phyloP scores from a whole-genome alignment of 2,797 vertebrate genomes.

The Triplophysa bombifrons region DNA sequence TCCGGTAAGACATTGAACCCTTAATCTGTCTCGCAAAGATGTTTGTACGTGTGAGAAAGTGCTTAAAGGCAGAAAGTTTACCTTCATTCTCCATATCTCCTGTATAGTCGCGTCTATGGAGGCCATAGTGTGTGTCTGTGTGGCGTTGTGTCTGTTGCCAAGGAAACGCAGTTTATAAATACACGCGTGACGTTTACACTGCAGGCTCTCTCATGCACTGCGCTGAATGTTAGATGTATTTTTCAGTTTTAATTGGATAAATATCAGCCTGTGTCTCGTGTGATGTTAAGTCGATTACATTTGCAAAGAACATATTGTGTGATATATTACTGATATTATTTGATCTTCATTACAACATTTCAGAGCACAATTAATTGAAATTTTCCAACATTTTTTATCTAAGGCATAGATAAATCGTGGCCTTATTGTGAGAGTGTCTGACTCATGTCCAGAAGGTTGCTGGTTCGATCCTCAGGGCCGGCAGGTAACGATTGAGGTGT shows the following conservation, averaged over 20 bases:
- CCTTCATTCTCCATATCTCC: slow-evolving; percentile 28
- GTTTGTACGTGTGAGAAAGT: background rate
- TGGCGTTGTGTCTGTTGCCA: slow-evolving; percentile 27
- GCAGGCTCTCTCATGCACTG: background rate
- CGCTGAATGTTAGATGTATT: background rate
- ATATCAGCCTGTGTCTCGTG: background rate
- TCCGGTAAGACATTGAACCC: background rate
- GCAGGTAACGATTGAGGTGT: too few relatives aligned
- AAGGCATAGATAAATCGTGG: too few relatives aligned
- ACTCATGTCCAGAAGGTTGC: too few relatives aligned
- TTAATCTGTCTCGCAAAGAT: too few relatives aligned
- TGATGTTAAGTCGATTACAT: background rate
- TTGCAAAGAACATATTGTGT: background rate
- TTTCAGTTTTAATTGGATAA: background rate
- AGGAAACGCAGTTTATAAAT: slow-evolving; percentile 3
- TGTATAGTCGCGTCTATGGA: slow-evolving; percentile 15
- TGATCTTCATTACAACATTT: background rate
- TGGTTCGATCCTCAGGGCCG: too few relatives aligned
- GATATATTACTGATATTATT: background rate
- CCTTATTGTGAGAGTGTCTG: too few relatives aligned
- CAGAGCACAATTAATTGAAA: too few relatives aligned
- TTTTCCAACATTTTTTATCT: too few relatives aligned
- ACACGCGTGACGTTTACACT: background rate
- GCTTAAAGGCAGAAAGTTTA: background rate
- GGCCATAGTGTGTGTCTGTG: background rate